Evolutionary conservation across 92 coral and sea anemone genomes (phyloP).

Genomic region (Pocillopora grandis): DNA sequence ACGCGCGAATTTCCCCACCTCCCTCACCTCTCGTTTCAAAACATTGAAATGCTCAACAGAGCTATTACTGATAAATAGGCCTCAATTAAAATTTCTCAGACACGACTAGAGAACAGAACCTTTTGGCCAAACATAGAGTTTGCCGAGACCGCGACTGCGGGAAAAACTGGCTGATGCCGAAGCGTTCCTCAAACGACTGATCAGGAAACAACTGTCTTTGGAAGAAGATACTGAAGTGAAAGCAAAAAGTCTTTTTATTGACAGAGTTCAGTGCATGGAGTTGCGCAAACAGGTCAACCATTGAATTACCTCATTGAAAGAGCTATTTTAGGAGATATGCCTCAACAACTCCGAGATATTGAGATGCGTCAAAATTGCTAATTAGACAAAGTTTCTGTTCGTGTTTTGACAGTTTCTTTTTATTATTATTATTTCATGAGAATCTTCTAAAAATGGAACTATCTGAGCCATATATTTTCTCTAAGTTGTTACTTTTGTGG

Average conservation of each 20-base stretch:
- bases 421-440: too few relatives aligned
- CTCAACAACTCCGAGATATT: neutral
- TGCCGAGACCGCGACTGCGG: slow-evolving; percentile 90
- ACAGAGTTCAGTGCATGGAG: slow-evolving; percentile 91
- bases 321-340: neutral
- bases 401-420: neutral
- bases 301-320: slow-evolving; percentile 63
- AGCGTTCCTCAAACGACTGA: slow-evolving; percentile 81
- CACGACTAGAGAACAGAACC: slow-evolving; percentile 93
- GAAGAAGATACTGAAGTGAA: slow-evolving; percentile 96
- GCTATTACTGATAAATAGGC: slow-evolving; percentile 92
- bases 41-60: slow-evolving; percentile 80
- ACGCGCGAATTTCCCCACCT: too few relatives aligned
- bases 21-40: slow-evolving; percentile 10
- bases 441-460: too few relatives aligned
- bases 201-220: slow-evolving; percentile 87
- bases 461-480: too few relatives aligned
- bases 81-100: slow-evolving; percentile 94
- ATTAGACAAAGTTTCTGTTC: neutral
- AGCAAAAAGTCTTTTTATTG: slow-evolving; percentile 82
- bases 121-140: slow-evolving; percentile 94
- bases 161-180: slow-evolving; percentile 83
- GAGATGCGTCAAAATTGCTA: neutral
- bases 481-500: too few relatives aligned
- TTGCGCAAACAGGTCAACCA: slow-evolving; percentile 92